Evolutionary conservation across 2,113 vertebrate species (phyloP), one percentile per base, ranked within the genome.

Genomic region (Nothocercus julius): DNA sequence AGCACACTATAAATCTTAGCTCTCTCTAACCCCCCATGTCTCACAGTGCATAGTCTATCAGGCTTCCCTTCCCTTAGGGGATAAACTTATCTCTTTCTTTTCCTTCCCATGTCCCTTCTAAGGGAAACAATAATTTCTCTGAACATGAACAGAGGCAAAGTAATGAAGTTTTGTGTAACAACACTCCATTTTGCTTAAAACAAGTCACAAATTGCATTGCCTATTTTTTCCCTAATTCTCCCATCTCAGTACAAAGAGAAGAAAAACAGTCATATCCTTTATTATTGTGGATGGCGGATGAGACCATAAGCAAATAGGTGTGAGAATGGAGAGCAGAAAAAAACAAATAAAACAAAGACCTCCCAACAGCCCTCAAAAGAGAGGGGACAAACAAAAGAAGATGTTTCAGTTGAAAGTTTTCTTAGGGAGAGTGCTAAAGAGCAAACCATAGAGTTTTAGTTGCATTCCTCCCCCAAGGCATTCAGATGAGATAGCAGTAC

Each of bases 51-150:
- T 47, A 58, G 92, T 90, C 62, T 61, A 53, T 92, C 38, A 90
- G 42, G 53, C 69, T 84, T 58, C 13, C 61, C 75, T 70, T 58
- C 61, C 87, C 56, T 56, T 59, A 74, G 54, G 56, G 88, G 86
- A 95, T 78, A 83, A 93, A n/a, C 44, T 90, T 54, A 90, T 64
- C 69, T 42, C 53, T 25, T 83, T 12, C 87, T 53, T 83, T 53
- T 32, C 51, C 78, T 72, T 88, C 73, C 86, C 47, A 56, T 22
- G 38, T 84, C 32, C 66, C 62, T 58, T 62, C 18, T 49, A 76
- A 87, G 66, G 34, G 84, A 95, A 56, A 85, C 32, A 80, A 1
- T 73, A 45, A 92, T 84, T 95, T 91, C 62, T 86, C 51, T n/a
- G 44, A 83, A 42, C 32, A 82, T 87, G 62, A 68, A 84, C 34